Conservation (phyloP, 2,113 vertebrate species). For the Chaetodon auriga region DNA sequence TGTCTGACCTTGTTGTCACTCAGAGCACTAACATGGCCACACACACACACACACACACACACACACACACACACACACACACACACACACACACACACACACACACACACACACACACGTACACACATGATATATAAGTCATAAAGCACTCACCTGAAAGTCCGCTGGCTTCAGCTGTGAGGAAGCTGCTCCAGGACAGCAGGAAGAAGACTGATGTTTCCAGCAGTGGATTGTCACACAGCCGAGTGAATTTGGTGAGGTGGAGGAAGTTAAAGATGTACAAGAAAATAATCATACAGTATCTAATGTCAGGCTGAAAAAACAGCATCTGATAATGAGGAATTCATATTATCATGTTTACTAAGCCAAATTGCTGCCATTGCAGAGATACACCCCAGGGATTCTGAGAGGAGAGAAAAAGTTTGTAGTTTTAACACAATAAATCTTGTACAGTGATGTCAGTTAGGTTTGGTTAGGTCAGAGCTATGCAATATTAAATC, state of each 20-base stretch:
- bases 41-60: too few species aligned
- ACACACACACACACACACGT: constrained; percentile 6
- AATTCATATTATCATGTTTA: too few species aligned
- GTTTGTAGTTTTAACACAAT: too few species aligned
- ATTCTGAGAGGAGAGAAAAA: too few species aligned
- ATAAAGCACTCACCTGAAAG: constrained; percentile 85
- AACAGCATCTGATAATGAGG: too few species aligned
- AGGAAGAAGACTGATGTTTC: constrained; percentile 90
- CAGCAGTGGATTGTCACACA: constrained; percentile 88
- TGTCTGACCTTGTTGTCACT: constrained; percentile 39
- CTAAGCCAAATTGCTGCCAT: too few species aligned
- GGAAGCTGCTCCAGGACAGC: constrained; percentile 90
- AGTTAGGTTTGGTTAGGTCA: too few species aligned
- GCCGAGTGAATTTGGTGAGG: constrained; percentile 90
- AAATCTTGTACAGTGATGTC: too few species aligned
- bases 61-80: constrained; percentile 22
- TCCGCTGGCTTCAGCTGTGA: constrained; percentile 88
- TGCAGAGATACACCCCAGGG: too few species aligned
- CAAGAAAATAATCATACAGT: constrained; percentile 10
- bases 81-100: neutral
- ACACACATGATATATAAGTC: neutral
- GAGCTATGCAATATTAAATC: too few species aligned
- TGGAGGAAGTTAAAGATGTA: constrained; percentile 85
- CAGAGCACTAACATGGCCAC: neutral
- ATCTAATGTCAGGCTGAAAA: constrained; percentile 1